phyloP scores from a whole-genome alignment of 2,797 vertebrate genomes.

The Anisognathus igniventris region DNA sequence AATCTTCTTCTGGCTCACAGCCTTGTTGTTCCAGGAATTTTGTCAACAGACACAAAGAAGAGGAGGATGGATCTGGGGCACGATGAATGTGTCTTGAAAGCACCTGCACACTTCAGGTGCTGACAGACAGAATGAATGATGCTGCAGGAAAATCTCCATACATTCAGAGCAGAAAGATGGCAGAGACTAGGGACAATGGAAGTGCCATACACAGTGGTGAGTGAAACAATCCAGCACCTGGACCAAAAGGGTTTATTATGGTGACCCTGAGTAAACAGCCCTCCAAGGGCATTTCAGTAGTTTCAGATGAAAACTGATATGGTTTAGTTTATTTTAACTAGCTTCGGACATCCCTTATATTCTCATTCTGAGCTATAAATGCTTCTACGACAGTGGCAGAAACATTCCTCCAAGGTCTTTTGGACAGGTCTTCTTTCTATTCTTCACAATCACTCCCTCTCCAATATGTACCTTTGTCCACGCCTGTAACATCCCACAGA shows the following conservation, averaged over 20 bases:
- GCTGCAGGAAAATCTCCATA: slow-evolving; percentile 3
- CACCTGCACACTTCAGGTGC: background rate
- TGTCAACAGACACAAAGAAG: background rate
- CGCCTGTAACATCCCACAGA: background rate
- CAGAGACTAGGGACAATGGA: background rate
- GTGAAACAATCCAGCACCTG: background rate
- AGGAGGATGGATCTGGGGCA: background rate
- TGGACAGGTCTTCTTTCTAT: background rate
- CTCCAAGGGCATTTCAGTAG: background rate
- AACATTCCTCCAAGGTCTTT: background rate
- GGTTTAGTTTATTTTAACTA: background rate
- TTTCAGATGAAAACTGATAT: background rate
- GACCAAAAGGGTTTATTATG: background rate
- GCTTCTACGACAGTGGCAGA: background rate
- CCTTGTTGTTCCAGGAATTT: slow-evolving; percentile 1
- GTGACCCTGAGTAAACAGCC: background rate
- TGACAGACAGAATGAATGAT: slow-evolving; percentile 28
- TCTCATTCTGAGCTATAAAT: background rate
- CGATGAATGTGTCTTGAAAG: background rate
- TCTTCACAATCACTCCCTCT: background rate
- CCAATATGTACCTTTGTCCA: background rate
- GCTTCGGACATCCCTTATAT: background rate
- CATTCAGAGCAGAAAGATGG: background rate
- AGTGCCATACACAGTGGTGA: background rate
- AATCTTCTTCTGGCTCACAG: slow-evolving; percentile 11